Conservation (phyloP, 2,113 vertebrate genomes). For the Perca schrenkii region DNA sequence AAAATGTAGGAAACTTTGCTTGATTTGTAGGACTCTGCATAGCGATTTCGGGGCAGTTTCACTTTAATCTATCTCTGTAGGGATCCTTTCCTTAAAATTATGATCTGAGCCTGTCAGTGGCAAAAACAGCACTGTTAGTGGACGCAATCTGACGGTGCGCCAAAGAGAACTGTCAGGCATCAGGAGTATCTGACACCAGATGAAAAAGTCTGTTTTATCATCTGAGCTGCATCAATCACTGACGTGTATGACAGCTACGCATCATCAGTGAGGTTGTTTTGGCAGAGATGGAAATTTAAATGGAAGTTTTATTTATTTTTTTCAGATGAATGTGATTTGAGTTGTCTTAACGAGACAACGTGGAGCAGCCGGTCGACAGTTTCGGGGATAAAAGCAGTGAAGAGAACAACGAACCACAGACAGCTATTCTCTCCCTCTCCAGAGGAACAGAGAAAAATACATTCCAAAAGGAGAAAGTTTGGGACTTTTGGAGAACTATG, state of each 20-base stretch:
- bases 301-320: not conserved
- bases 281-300: not conserved
- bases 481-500: not conserved
- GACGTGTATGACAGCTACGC: not conserved
- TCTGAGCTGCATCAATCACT: not conserved
- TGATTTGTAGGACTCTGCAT: no score
- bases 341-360: no score
- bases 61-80: no score
- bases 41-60: no score
- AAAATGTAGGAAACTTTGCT: no score
- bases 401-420: not conserved
- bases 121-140: no score
- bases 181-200: not conserved
- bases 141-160: no score
- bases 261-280: not conserved
- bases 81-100: no score
- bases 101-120: no score
- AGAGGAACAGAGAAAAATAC: not conserved
- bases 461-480: not conserved
- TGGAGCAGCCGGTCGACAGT: not conserved
- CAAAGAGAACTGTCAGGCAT: no score
- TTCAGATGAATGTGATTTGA: slow-evolving; percentile 2
- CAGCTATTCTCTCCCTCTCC: not conserved
- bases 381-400: not conserved
- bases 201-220: not conserved